Base-by-base conservation (phyloP, 2,797 vertebrate genomes). In the Rhincodon typus region DNA sequence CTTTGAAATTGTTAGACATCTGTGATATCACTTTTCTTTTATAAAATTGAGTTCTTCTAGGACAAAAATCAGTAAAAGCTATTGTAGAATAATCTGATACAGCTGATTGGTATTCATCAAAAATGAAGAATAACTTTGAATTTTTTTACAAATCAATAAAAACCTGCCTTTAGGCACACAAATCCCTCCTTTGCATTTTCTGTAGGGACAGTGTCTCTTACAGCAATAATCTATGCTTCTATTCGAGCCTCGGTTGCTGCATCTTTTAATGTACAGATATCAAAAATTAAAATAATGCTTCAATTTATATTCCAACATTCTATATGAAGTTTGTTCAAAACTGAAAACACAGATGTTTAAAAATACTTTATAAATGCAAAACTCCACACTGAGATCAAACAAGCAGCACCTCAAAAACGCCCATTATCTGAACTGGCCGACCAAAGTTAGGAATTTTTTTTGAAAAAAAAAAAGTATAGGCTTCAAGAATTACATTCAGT, bases 261-360 rank as follows among this genome's bases (percentile, higher is more conserved):
- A 38, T 67, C 38, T 66, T 93, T 90, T 4, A 27, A 53, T 62
- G 57, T 62, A 53, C 12, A 17, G 13, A 79, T 88, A 30, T 57
- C 17, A 67, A 93, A 91, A 38, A 38, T 93, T 38, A 4, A 69
- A 23, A 42, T 25, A 93, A 17, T n/a, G 62, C 34, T 34, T 66
- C 53, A 91, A 23, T 67, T 93, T 69, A 7, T n/a, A 69, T 42
- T 25, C 62, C 23, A 84, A 6, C 19, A 84, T 23, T 25, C 19
- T 42, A 93, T n/a, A 42, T 69, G 19, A 93, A 69, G 69, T 8
- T 38, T 42, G 21, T 66, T 69, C 62, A 69, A 69, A 95, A 95
- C 25, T 95, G 70, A 95, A 95, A 95, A 77, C 69, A 95, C 57
- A 94, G 42, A 94, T 34, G 46, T 50, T 95, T 95, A 53, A 77